Evolutionary conservation across 2,888 invertebrate genomes (phyloP).

Genomic region (Ommatoiulus sabulosus): DNA sequence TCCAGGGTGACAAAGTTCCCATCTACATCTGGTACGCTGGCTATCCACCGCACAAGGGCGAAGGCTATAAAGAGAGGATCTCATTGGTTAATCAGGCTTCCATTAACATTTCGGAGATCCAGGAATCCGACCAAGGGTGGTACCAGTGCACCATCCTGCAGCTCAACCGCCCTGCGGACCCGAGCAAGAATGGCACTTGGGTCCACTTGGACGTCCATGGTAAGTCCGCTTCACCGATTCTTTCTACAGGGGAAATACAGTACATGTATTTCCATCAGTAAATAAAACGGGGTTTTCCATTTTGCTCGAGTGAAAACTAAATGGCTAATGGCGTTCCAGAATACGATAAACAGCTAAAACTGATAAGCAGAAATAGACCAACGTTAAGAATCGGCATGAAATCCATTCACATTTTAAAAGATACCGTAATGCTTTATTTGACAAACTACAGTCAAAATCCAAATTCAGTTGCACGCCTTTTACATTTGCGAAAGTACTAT

Average conservation of each 20-base stretch:
- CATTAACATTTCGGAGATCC: conserved; percentile 94
- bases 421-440: too few species aligned
- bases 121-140: conserved; percentile 96
- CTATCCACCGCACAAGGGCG: conserved; percentile 95
- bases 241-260: neutral
- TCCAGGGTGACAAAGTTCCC: conserved; percentile 74
- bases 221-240: conserved; percentile 67
- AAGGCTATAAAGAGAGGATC: conserved; percentile 92
- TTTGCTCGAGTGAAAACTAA: neutral
- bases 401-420: too few species aligned
- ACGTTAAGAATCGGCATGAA: too few species aligned
- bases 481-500: too few species aligned
- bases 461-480: too few species aligned
- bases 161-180: conserved; percentile 92
- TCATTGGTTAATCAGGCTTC: conserved; percentile 90
- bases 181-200: conserved; percentile 92
- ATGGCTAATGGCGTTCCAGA: too few species aligned
- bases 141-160: conserved; percentile 95
- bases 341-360: too few species aligned
- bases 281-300: neutral
- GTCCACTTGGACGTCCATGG: conserved; percentile 98
- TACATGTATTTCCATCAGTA: neutral
- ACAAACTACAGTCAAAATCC: too few species aligned
- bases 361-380: too few species aligned
- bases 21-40: conserved; percentile 99